A percentile compares a stretch with the other conserved stretches of the same genome.
Conservation (phyloP, 2,888 invertebrate species). For the Apodemia zela region DNA sequence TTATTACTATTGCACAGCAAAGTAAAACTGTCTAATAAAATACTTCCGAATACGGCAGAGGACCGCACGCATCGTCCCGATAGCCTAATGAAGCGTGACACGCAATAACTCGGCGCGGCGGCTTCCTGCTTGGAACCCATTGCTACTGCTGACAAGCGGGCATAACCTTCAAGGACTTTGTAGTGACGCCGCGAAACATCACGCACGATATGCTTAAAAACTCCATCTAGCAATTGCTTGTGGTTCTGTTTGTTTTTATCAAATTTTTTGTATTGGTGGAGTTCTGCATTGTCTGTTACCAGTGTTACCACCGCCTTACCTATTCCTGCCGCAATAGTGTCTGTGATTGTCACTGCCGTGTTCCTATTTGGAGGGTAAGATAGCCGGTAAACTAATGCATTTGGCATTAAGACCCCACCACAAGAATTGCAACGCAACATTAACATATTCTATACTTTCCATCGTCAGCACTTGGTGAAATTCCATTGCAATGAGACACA, state of each 20-base stretch:
- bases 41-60: background rate
- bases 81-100: constrained; percentile 43
- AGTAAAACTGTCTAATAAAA: constrained; percentile 2
- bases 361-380: too few relatives aligned
- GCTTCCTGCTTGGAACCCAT: constrained; percentile 57
- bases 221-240: background rate
- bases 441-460: too few relatives aligned
- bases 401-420: too few relatives aligned
- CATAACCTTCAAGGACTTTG: constrained; percentile 59
- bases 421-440: too few relatives aligned
- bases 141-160: constrained; percentile 27
- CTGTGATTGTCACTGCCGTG: too few relatives aligned
- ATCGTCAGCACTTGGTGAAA: too few relatives aligned
- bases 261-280: constrained; percentile 26
- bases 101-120: constrained; percentile 50
- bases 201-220: constrained; percentile 26
- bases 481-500: too few relatives aligned
- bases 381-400: too few relatives aligned
- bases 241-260: constrained; percentile 18
- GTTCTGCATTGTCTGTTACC: too few relatives aligned
- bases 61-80: constrained; percentile 46
- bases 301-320: too few relatives aligned
- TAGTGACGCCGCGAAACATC: constrained; percentile 35
- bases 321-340: too few relatives aligned
- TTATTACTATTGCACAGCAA: background rate